Base-by-base conservation (phyloP, 2,113 vertebrate species). In the Anas platyrhynchos region DNA sequence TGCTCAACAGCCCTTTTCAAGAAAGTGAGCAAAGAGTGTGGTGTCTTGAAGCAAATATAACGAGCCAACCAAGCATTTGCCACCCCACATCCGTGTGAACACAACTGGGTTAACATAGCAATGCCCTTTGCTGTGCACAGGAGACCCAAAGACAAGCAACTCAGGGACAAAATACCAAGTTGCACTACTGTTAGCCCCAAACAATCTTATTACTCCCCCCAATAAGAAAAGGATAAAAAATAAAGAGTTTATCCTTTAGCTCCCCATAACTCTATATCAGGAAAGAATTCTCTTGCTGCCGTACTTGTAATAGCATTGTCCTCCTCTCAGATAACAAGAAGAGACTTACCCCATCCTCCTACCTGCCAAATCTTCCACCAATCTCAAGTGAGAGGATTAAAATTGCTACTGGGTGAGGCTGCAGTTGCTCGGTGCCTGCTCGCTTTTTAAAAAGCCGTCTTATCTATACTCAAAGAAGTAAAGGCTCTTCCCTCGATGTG, bases 251-350 rank as follows among this genome's bases (percentile, higher is more conserved):
- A 89, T 93, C 78, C 91, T 94, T 92, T 69, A 88, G 41, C 34
- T 96, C 65, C 21, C 59, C 48, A 91, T 92, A 95, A 91, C 75
- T 95, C 91, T 83, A 89, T 83, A 93, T 96, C 95, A 93, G 89
- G 88, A 75, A 93, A 93, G 92, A 89, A 95, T 93, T 96, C 68
- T 94, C 75, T 88, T 44, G 50, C 91, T 92, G 56, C 72, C 88
- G 81, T 76, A 73, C 67, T 89, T 92, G 86, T 96, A 92, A 97
- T 88, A 97, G 56, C 86, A 62, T 78, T 92, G 83, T 97, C 93
- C 73, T 92, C 44, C 50, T 75, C 68, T 91, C 81, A 83, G 92
- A 96, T 97, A 97, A 96, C 88, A 83, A 87, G 84, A 93, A 62
- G 81, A 87, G 78, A 87, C 86, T 91, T 80, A 72, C 55, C 79